Evolutionary conservation across 2,113 vertebrate genomes (phyloP), one percentile per base, ranked within the genome.

Genomic region (Halichoerus grypus): DNA sequence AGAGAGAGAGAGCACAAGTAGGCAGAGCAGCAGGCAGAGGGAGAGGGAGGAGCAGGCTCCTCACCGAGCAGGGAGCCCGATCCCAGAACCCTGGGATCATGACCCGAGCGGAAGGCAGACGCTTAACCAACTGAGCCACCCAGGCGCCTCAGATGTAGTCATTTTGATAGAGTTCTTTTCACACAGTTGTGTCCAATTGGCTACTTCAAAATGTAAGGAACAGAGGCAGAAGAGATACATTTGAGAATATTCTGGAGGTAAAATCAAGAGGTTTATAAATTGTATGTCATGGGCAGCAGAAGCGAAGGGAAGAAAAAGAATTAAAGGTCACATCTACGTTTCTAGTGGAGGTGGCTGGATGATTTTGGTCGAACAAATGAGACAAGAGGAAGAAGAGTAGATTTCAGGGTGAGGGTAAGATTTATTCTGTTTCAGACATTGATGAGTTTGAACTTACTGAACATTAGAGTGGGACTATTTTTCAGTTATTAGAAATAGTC

Each of bases 401-500:
- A 4, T 71, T 88, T 91, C 18, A 7, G 67, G 51, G 31, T 77
- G 5, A n/a, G 22, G 36, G 4, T 86, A 39, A 91, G 36, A 36
- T 28, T 22, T 33, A 51, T 77, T 96, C 28, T 63, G 59, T 88
- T 71, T 94, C 69, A 77, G 46, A 88, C 46, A 18, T 31, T 91
- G 36, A 18, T 59, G 87, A 80, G 15, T 95, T 93, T 95, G 53
- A 95, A 59, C 67, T 93, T 33, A 88, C 24, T 80, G 39, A 91
- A 69, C 16, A 63, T 74, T 91, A 53, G 86, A 74, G 15, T 95
- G 21, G 28, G 61, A 49, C 10, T 63, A 5, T 69, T 95, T 95
- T 95, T 80, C 55, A 88, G 36, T 59, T 81, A 67, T 61, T 84
- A 74, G 87, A 88, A 85, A 80, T 94, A 46, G 19, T 36, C 6